A percentile compares a stretch with the other conserved stretches of the same genome.
Conservation (phyloP, 2,888 invertebrate genomes). For the Agrochola lychnidis region DNA sequence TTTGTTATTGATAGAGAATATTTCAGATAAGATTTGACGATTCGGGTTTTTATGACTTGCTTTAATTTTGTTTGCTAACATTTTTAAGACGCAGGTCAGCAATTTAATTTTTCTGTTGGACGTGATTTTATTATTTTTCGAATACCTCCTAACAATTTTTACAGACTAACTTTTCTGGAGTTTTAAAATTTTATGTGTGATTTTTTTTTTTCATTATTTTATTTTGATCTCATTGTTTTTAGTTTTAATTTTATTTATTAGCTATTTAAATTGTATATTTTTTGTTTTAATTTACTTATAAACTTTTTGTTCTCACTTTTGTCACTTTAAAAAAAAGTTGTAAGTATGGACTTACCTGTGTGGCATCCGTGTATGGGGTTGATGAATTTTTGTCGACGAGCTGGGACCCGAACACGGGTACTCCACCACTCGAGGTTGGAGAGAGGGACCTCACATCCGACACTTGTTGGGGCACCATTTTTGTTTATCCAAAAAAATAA, state of each 20-base stretch:
- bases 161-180: background rate
- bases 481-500: slow-evolving; percentile 83
- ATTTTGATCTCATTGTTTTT: background rate
- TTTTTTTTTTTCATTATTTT: background rate
- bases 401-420: slow-evolving; percentile 96
- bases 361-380: slow-evolving; percentile 99
- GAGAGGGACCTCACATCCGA: slow-evolving; percentile 90
- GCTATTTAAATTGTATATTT: background rate
- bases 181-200: background rate
- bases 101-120: background rate
- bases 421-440: slow-evolving; percentile 92
- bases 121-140: slow-evolving; percentile 8
- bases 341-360: slow-evolving; percentile 94
- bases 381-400: slow-evolving; percentile 97
- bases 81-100: slow-evolving; percentile 3
- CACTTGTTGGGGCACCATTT: slow-evolving; percentile 95
- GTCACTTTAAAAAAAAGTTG: slow-evolving; percentile 43
- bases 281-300: slow-evolving; percentile 12
- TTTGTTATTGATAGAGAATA: slow-evolving; percentile 55
- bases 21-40: slow-evolving; percentile 49
- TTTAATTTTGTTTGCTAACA: slow-evolving; percentile 21
- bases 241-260: background rate
- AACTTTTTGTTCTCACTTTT: slow-evolving; percentile 48
- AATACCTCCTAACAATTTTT: slow-evolving; percentile 12
- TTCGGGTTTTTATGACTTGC: slow-evolving; percentile 28